Evolutionary conservation across 2,888 invertebrate species (phyloP).

Genomic region (Lottia gigantea): DNA sequence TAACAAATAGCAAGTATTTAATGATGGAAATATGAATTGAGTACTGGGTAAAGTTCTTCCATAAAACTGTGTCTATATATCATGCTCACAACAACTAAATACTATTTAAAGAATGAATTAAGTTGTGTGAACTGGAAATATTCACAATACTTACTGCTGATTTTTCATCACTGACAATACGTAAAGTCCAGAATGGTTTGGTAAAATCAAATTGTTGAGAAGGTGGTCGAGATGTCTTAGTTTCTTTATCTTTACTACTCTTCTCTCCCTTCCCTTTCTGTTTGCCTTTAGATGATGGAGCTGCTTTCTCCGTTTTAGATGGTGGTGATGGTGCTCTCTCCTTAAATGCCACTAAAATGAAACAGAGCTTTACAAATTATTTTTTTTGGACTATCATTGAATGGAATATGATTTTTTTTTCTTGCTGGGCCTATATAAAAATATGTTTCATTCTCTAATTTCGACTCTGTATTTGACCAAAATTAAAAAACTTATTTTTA

Average conservation of each 20-base stretch:
- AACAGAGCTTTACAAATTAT: no score
- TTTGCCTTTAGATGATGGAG: slow-evolving; percentile 43
- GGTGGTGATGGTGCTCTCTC: slow-evolving; percentile 56
- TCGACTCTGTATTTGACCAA: no score
- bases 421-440: no score
- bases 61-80: no score
- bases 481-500: no score
- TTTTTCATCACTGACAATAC: slow-evolving; percentile 64
- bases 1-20: no score
- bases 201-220: slow-evolving; percentile 65
- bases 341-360: slow-evolving; percentile 52
- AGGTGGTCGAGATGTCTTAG: slow-evolving; percentile 57
- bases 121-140: no score
- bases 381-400: neutral
- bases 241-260: slow-evolving; percentile 49
- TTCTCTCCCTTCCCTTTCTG: slow-evolving; percentile 57
- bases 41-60: no score
- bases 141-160: slow-evolving; percentile 50
- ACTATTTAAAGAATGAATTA: no score
- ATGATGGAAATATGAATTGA: no score
- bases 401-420: neutral
- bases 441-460: no score
- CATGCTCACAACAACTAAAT: no score
- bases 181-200: slow-evolving; percentile 65
- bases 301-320: slow-evolving; percentile 51